Base-by-base conservation (phyloP, 2,797 vertebrate genomes). In the Notoglanidium macrostoma region DNA sequence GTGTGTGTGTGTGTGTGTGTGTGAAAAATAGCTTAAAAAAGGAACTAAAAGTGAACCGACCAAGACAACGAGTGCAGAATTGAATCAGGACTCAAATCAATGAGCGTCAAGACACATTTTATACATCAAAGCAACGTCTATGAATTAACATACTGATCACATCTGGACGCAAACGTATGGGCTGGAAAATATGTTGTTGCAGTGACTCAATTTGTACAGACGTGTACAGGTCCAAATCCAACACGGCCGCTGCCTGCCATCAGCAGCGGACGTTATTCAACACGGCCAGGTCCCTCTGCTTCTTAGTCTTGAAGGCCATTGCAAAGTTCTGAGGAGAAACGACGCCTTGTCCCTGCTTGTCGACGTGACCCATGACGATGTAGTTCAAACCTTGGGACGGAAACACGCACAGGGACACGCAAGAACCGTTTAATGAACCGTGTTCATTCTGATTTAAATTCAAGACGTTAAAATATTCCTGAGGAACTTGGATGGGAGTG, bases 321-420 rank as follows among this genome's bases (percentile, higher is more conserved):
- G 95, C 93, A 91, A 96, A 97, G 89, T 95, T 96, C 90, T 93
- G 94, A 19, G 96, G 96, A 82, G 95, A 92, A 78, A 97, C 87
- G 90, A 93, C 94, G 68, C 96, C 97, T 90, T 92, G 92, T 5
- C 96, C 96, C 0, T 96, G 95, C 76, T 96, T 96, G 88, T 95
- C 95, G 23, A 95, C 94, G 84, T 96, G 95, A 67, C 97, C 97
- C 96, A 97, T 97, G 85, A 97, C 95, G 87, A 97, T 95, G 91
- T 97, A 97, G 93, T 96, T 97, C 90, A 96, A 92, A 91, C 97
- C 97, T 97, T 59, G 57, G 55, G 14, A 65, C 70, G 1, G 32
- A 80, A 61, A 1, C 19, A 40, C 1, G n/a, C 61, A 65, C 4
- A 29, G 61, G 26, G n/a, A 63, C 35, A 63, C n/a, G 26, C 59